phyloP scores from a whole-genome alignment of 2,113 vertebrate species.

The Pseudonaja textilis region DNA sequence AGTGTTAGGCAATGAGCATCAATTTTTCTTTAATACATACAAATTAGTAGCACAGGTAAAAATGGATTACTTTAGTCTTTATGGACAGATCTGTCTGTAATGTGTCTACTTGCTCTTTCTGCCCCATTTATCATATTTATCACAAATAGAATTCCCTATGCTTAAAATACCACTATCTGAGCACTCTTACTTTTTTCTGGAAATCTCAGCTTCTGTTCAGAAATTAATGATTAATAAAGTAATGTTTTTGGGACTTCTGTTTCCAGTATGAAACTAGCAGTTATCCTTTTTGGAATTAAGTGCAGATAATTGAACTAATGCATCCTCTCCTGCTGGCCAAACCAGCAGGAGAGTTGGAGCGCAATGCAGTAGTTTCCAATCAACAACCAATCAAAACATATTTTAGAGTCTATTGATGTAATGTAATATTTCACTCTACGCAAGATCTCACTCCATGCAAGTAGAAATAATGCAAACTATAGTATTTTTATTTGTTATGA shows the following conservation, averaged over 20 bases:
- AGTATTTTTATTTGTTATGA: not conserved
- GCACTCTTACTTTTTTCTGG: slow-evolving; percentile 1
- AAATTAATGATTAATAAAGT: slow-evolving; percentile 27
- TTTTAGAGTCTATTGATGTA: not conserved
- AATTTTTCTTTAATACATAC: not conserved
- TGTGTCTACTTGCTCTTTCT: not conserved
- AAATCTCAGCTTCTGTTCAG: not conserved
- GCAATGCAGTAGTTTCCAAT: not conserved
- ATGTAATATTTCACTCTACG: not conserved
- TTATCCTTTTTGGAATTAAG: slow-evolving; percentile 1
- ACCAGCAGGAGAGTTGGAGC: slow-evolving; percentile 6
- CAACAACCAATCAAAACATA: not conserved
- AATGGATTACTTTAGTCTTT: not conserved
- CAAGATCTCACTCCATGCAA: not conserved
- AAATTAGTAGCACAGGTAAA: not conserved
- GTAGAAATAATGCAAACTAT: not conserved
- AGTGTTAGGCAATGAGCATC: not conserved
- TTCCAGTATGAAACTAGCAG: slow-evolving; percentile 18
- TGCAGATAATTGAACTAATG: slow-evolving; percentile 22
- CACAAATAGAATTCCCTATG: not conserved
- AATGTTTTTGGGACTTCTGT: not conserved
- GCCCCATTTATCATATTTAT: slow-evolving; percentile 3
- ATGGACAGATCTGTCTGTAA: not conserved
- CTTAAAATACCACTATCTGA: slow-evolving; percentile 5
- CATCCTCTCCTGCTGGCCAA: slow-evolving; percentile 19